Evolutionary conservation across 2,113 vertebrate genomes (phyloP).

Genomic region (Catharus fuscescens): DNA sequence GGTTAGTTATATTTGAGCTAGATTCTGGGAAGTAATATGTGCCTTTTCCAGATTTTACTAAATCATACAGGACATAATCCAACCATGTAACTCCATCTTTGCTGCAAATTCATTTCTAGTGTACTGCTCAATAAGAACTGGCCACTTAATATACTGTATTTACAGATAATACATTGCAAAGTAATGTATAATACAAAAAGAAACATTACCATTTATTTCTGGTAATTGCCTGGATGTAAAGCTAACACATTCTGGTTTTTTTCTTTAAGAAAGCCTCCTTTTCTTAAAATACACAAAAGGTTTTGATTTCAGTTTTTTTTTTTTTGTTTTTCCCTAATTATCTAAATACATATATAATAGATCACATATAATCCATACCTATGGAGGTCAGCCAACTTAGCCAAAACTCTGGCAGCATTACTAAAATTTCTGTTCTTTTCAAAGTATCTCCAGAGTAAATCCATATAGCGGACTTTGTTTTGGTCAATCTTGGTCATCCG

Average conservation of each 20-base stretch:
- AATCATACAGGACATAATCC: background rate
- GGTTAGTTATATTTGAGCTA: background rate
- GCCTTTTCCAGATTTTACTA: background rate
- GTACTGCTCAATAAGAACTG: background rate
- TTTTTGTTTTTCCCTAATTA: background rate
- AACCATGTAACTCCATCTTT: background rate
- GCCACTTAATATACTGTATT: background rate
- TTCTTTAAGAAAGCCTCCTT: background rate
- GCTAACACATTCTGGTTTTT: background rate
- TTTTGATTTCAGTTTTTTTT: background rate
- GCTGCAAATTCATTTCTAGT: background rate
- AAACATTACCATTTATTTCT: background rate
- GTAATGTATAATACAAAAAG: background rate
- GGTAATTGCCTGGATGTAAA: background rate
- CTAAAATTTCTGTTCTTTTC: conserved; percentile 95
- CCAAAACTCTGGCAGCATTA: conserved; percentile 91
- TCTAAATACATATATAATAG: background rate
- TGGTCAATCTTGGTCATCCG: conserved; percentile 96
- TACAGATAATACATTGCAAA: background rate
- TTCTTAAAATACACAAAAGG: background rate
- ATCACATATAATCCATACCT: conserved; percentile 77
- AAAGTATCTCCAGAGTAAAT: conserved; percentile 95
- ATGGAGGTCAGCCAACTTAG: conserved; percentile 91
- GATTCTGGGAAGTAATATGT: background rate
- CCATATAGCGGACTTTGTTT: conserved; percentile 96